These are phyloP conservation scores for Xyrichtys novacula DNA, from an alignment of 2,797 vertebrate species.

Conservation along the genomic window DNA sequence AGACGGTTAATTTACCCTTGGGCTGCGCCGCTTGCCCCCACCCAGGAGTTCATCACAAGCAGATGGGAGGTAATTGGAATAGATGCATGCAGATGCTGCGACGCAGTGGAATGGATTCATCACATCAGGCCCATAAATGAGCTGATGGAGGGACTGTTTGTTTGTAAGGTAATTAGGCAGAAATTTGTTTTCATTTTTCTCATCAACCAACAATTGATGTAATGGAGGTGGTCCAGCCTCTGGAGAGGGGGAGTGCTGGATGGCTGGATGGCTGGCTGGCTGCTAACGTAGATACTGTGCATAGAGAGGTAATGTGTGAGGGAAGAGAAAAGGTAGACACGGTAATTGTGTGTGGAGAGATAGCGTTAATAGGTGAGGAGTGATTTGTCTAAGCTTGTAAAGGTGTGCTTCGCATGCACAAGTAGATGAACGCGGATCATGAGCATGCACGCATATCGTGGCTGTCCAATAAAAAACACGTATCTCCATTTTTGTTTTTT, in stretches of 20 bases:
- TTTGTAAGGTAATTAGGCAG: slow-evolving; percentile 94
- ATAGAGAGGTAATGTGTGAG: background rate
- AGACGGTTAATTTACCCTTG: slow-evolving; percentile 86
- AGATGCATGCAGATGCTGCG: slow-evolving; percentile 89
- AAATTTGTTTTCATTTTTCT: slow-evolving; percentile 92
- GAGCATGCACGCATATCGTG: too few relatives aligned
- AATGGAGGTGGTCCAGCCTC: slow-evolving; percentile 72
- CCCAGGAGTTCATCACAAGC: slow-evolving; percentile 80
- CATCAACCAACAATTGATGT: slow-evolving; percentile 81
- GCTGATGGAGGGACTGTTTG: slow-evolving; percentile 89
- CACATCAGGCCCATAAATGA: slow-evolving; percentile 87
- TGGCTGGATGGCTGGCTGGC: slow-evolving; percentile 36
- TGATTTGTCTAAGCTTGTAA: slow-evolving; percentile 26
- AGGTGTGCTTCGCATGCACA: slow-evolving; percentile 20
- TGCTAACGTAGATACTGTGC: slow-evolving; percentile 35
- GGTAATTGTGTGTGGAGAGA: slow-evolving; percentile 15
- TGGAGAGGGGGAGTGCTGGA: slow-evolving; percentile 51
- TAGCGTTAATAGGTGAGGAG: slow-evolving; percentile 24
- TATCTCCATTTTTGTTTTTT: too few relatives aligned
- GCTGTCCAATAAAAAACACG: too few relatives aligned
- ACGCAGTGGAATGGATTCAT: slow-evolving; percentile 88
- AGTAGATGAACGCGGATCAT: slow-evolving; percentile 1
- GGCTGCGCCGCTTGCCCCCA: slow-evolving; percentile 71
- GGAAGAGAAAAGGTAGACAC: background rate
- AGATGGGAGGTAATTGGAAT: slow-evolving; percentile 91